Conservation (phyloP, 2,797 vertebrate genomes). For the Arnoldichthys spilopterus region DNA sequence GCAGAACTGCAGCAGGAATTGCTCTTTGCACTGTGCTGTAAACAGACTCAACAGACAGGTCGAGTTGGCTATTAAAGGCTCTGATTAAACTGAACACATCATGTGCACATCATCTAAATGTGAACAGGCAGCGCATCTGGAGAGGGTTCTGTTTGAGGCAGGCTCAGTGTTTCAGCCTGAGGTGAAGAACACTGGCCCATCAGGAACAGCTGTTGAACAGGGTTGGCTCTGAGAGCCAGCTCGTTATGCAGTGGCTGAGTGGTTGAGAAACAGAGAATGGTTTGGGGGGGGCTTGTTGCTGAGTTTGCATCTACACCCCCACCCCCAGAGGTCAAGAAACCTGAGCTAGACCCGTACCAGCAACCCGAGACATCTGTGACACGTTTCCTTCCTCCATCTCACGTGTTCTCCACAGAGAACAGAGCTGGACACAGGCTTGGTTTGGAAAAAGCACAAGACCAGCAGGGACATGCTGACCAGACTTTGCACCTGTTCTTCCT, state of each 20-base stretch:
- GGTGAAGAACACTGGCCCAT: conserved; percentile 22
- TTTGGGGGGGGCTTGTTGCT: conserved; percentile 13
- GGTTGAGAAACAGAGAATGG: neutral
- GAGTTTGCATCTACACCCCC: conserved; percentile 18
- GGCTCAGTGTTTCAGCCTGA: conserved; percentile 12
- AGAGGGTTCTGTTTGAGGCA: conserved; percentile 3
- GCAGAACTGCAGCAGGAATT: neutral
- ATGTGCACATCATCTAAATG: conserved; percentile 9
- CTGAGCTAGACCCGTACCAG: conserved; percentile 56
- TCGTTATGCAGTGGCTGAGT: conserved; percentile 6
- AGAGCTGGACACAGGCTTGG: neutral
- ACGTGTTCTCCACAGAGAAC: conserved; percentile 46
- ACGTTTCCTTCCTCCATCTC: conserved; percentile 55
- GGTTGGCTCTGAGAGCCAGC: neutral
- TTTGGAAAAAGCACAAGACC: neutral
- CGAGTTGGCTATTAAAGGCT: neutral
- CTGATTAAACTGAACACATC: conserved; percentile 35
- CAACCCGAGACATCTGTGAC: conserved; percentile 64
- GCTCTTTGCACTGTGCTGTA: neutral
- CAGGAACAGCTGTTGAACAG: conserved; percentile 29
- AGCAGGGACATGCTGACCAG: neutral
- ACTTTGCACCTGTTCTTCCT: conserved; percentile 15
- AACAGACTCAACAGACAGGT: neutral
- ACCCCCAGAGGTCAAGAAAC: conserved; percentile 44
- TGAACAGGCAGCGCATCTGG: conserved; percentile 22